Evolutionary conservation across 2,888 invertebrate species (phyloP).

Genomic region (Ophion ellenae): DNA sequence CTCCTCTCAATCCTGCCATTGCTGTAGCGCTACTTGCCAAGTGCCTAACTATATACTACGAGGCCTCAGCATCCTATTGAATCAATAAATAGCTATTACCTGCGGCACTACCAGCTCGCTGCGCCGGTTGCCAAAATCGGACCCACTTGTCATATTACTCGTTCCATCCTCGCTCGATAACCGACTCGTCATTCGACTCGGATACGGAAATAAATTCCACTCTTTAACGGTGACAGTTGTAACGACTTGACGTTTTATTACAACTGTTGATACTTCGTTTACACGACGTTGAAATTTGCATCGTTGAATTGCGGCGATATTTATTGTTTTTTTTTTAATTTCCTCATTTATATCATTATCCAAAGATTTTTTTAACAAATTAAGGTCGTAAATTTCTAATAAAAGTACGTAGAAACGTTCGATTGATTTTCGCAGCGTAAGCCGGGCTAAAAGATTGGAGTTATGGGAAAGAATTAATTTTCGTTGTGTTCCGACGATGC

Average conservation of each 20-base stretch:
- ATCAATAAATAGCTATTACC: conserved; percentile 76
- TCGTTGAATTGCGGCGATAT: too few relatives aligned
- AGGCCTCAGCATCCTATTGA: conserved; percentile 71
- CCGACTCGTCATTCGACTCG: neutral
- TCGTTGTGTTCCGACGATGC: too few relatives aligned
- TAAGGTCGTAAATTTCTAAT: too few relatives aligned
- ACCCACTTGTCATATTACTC: conserved; percentile 18
- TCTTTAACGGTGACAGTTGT: neutral
- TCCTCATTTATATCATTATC: too few relatives aligned
- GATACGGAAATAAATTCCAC: neutral
- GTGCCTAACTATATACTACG: conserved; percentile 70
- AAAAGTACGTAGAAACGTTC: too few relatives aligned
- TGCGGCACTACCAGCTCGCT: conserved; percentile 65
- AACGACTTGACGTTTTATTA: neutral
- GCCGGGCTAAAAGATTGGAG: too few relatives aligned
- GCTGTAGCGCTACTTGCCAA: conserved; percentile 71
- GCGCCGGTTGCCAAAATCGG: conserved; percentile 68
- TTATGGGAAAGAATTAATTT: too few relatives aligned
- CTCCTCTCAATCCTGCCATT: conserved; percentile 58
- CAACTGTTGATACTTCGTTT: too few relatives aligned
- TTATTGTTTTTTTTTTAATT: too few relatives aligned
- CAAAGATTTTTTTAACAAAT: too few relatives aligned
- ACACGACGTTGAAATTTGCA: too few relatives aligned
- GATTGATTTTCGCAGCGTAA: too few relatives aligned
- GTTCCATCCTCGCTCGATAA: conserved; percentile 6